Evolutionary conservation across 2,888 invertebrate genomes (phyloP).

Genomic region (Heterodera filipjevi): DNA sequence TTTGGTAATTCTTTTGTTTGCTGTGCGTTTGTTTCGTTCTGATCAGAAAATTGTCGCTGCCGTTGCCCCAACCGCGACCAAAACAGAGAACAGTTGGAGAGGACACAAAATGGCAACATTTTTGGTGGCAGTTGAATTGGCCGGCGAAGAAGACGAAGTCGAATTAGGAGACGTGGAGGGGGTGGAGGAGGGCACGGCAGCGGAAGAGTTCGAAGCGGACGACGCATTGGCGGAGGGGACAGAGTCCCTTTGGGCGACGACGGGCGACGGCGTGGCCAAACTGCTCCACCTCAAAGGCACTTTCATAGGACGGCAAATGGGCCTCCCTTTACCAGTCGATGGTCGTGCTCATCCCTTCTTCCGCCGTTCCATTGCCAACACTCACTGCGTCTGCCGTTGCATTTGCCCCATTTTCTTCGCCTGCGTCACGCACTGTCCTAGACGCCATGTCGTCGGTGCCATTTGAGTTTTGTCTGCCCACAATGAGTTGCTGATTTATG

Average conservation of each 20-base stretch:
- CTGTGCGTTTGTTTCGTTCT: not conserved
- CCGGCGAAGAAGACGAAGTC: not conserved
- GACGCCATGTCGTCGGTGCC: not conserved
- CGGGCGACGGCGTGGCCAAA: not conserved
- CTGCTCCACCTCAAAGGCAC: conserved; percentile 13
- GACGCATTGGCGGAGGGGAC: not conserved
- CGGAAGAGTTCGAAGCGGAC: not conserved
- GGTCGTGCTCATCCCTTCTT: not conserved
- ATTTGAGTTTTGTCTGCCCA: not conserved
- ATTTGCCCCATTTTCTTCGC: not conserved
- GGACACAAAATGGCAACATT: not conserved
- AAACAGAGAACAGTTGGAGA: not conserved
- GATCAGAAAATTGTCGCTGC: not conserved
- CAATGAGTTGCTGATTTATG: not conserved
- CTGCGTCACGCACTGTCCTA: not conserved
- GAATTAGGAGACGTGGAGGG: not conserved
- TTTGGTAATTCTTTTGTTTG: too few relatives aligned
- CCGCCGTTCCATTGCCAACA: conserved; percentile 1
- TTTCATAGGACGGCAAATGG: not conserved
- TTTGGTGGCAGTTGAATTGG: conserved; percentile 13
- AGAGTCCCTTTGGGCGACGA: not conserved
- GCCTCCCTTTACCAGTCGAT: conserved; percentile 1
- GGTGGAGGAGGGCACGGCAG: not conserved
- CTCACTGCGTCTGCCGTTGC: not conserved
- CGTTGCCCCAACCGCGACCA: conserved; percentile 1